A percentile compares a stretch with the other conserved stretches of the same genome.
These are phyloP conservation scores for Rhagonycha lutea DNA, from an alignment of 2,888 invertebrate species.

Conservation along the genomic window DNA sequence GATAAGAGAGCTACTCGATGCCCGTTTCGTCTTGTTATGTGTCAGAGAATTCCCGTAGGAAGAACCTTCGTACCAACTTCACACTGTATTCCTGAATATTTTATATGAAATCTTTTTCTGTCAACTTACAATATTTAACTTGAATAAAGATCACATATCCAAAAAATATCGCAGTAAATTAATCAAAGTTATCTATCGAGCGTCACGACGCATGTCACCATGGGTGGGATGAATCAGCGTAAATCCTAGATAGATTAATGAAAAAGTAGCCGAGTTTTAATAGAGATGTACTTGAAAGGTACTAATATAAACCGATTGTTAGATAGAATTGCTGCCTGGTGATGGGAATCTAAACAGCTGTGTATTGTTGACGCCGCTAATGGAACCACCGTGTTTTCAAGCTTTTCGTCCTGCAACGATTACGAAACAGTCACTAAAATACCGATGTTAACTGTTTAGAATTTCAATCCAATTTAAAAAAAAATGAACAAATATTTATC, in stretches of 20 bases:
- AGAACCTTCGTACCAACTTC: constrained; percentile 26
- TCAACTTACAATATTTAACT: constrained; percentile 10
- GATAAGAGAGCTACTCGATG: constrained; percentile 30
- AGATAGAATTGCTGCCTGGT: constrained; percentile 31
- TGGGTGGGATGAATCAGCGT: constrained; percentile 55
- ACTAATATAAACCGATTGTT: constrained; percentile 42
- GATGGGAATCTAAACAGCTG: constrained; percentile 44
- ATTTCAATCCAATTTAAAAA: constrained; percentile 16
- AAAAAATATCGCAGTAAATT: background rate
- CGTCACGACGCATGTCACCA: constrained; percentile 62
- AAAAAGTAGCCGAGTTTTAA: constrained; percentile 43
- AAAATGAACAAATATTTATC: constrained; percentile 9
- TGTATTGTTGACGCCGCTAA: constrained; percentile 49
- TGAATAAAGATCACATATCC: constrained; percentile 1
- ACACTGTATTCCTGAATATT: constrained; percentile 25
- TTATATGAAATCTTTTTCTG: constrained; percentile 25
- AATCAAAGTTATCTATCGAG: background rate
- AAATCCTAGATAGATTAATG: constrained; percentile 48
- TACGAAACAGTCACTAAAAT: constrained; percentile 15
- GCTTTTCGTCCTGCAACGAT: constrained; percentile 34
- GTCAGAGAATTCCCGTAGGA: constrained; percentile 25
- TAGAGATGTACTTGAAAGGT: constrained; percentile 46
- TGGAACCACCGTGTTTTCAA: constrained; percentile 47
- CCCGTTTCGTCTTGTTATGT: constrained; percentile 27
- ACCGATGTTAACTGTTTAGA: constrained; percentile 16